phyloP scores from a whole-genome alignment of 2,888 invertebrate genomes.

The Amphipoea lucens region DNA sequence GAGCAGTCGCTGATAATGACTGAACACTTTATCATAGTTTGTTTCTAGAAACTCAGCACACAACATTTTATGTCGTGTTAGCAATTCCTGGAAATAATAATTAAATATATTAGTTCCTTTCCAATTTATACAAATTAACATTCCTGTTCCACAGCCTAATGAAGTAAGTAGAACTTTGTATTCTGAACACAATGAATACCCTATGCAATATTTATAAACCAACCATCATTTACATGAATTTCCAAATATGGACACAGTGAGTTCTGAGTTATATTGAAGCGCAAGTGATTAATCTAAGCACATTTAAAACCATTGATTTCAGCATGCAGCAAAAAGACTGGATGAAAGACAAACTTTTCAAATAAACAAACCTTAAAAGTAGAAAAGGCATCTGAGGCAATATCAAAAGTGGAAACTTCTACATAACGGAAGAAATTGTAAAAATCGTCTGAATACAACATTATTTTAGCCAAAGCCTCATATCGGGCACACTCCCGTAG shows the following conservation, averaged over 20 bases:
- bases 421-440: constrained; percentile 99
- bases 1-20: constrained; percentile 98
- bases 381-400: constrained; percentile 99
- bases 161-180: constrained; percentile 14
- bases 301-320: constrained; percentile 6
- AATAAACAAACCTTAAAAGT: constrained; percentile 96
- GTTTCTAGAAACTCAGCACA: constrained; percentile 99
- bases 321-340: neutral
- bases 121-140: neutral
- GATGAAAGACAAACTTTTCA: constrained; percentile 14
- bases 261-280: neutral
- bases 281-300: neutral
- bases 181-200: neutral
- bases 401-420: constrained; percentile 99
- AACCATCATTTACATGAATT: constrained; percentile 8
- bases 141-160: constrained; percentile 7
- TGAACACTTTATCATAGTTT: constrained; percentile 99
- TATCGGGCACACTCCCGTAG: constrained; percentile 99
- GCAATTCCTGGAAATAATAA: constrained; percentile 93
- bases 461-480: constrained; percentile 99
- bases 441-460: constrained; percentile 99
- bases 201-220: constrained; percentile 3
- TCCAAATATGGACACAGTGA: neutral
- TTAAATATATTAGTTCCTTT: neutral
- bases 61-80: constrained; percentile 98